Evolutionary conservation across 2,797 vertebrate genomes (phyloP), one percentile per base, ranked within the genome.

Genomic region (Artibeus lituratus): DNA sequence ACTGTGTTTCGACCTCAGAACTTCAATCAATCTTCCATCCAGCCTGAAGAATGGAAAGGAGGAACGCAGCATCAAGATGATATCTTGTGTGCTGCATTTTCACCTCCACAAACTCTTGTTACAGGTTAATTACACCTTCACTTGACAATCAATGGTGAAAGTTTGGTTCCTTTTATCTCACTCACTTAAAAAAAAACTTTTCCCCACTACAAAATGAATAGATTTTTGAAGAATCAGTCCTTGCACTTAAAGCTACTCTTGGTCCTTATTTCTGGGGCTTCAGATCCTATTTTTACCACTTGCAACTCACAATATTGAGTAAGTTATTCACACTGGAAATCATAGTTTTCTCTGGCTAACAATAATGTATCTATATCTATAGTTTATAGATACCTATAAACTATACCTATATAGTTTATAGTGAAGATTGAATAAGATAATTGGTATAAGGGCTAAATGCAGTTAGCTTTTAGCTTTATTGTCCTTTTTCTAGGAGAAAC

Each of bases 31-130:
- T 98, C 98, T 97, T 98, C 94, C 57, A 97, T 98, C 76, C 97
- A 98, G 87, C 98, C 98, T 18, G 99, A 98, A 26, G 98, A 98
- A 96, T 99, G 98, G 99, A 98, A 98, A 72, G 99, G 99, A 57
- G 98, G 98, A 2, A 85, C 95, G 69, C 92, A 97, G 55, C 98
- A 98, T 91, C 82, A 1, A 1, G 93, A 98, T 0, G 80, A 82
- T 7, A 85, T 99, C 91, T 95, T 99, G 76, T 97, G 98, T 80
- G 99, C 98, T 18, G 98, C 98, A 0, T 99, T 99, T 97, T 98
- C 98, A 55, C 98, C 99, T 62, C 99, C 99, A 1, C 97, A 98
- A 72, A 98, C 98, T 85, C 98, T 99, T 24, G 98, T 97, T 77
- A 98, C 99, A 98, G 99, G 98, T 98, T 97, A 96, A 76, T 59